Conservation (phyloP, 1,140 invertebrate genomes). For the Berghia stephanieae region DNA sequence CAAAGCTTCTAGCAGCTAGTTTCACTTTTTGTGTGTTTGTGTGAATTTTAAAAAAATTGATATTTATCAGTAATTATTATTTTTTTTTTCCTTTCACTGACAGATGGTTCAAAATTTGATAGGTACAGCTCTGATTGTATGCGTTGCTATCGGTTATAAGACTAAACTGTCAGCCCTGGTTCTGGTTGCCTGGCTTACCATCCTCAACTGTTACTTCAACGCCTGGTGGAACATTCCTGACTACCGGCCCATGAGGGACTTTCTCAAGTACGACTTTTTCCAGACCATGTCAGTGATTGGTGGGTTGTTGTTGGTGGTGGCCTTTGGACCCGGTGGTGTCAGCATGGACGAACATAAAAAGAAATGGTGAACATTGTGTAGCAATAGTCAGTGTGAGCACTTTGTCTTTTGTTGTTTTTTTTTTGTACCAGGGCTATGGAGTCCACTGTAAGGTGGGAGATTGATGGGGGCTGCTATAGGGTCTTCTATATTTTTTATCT, state of each 20-base stretch:
- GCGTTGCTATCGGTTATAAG: slow-evolving; percentile 96
- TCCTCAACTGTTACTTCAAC: slow-evolving; percentile 96
- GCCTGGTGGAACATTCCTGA: slow-evolving; percentile 96
- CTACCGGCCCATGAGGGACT: slow-evolving; percentile 95
- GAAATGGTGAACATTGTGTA: too few species aligned
- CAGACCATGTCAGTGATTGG: slow-evolving; percentile 98
- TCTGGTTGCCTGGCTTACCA: slow-evolving; percentile 87
- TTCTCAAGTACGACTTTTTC: slow-evolving; percentile 99
- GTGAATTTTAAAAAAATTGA: too few species aligned
- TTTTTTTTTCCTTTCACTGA: not conserved
- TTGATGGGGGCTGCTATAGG: too few species aligned
- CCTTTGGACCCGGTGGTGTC: slow-evolving; percentile 92
- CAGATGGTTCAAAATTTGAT: slow-evolving; percentile 89
- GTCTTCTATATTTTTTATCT: too few species aligned
- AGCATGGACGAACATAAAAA: slow-evolving; percentile 99
- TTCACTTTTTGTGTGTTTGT: too few species aligned
- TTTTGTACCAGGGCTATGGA: too few species aligned
- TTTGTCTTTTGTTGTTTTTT: too few species aligned
- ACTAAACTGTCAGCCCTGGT: slow-evolving; percentile 97
- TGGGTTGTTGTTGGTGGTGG: slow-evolving; percentile 98
- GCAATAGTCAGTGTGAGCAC: too few species aligned
- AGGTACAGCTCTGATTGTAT: slow-evolving; percentile 92
- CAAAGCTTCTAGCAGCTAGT: too few species aligned
- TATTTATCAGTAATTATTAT: too few species aligned
- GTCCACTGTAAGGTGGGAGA: too few species aligned